Percentiles rank a stretch among this genome's conserved stretches.
phyloP scores from a whole-genome alignment of 2,888 invertebrate genomes.

The Suillia variegata region DNA sequence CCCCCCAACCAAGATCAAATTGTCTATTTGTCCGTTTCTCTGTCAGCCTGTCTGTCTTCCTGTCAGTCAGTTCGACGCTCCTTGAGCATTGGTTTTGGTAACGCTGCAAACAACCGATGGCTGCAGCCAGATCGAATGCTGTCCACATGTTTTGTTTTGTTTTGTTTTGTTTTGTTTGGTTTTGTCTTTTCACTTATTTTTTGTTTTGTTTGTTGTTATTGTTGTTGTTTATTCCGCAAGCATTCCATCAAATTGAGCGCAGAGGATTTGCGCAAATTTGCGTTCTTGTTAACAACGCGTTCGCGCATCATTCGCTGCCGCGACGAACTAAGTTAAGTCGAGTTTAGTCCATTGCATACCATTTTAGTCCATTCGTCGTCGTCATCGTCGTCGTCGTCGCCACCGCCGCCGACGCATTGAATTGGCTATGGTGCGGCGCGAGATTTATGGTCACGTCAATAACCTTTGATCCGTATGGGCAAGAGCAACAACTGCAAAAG shows the following conservation, averaged over 20 bases:
- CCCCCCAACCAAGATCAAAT: too few relatives aligned
- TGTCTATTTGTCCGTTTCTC: neutral
- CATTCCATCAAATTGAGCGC: constrained; percentile 1
- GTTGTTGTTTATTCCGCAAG: too few relatives aligned
- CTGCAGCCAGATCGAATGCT: constrained; percentile 5
- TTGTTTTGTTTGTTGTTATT: too few relatives aligned
- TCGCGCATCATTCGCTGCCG: neutral
- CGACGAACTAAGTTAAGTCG: too few relatives aligned
- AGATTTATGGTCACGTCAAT: constrained; percentile 6
- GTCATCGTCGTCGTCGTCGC: neutral
- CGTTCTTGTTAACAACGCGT: constrained; percentile 1
- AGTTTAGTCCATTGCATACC: too few relatives aligned
- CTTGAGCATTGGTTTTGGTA: constrained; percentile 42
- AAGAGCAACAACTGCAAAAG: constrained; percentile 1
- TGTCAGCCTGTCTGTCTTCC: neutral
- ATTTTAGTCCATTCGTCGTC: neutral
- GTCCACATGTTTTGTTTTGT: neutral
- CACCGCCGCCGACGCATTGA: neutral
- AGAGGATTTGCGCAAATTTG: too few relatives aligned
- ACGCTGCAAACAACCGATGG: too few relatives aligned
- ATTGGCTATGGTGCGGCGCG: neutral
- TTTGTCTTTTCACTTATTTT: too few relatives aligned
- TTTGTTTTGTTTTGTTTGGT: too few relatives aligned
- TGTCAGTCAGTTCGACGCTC: constrained; percentile 29
- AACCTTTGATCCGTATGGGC: neutral